These are phyloP conservation scores for Pseudomyrmex concolor DNA, from an alignment of 1,140 invertebrate genomes.

Conservation along the genomic window DNA sequence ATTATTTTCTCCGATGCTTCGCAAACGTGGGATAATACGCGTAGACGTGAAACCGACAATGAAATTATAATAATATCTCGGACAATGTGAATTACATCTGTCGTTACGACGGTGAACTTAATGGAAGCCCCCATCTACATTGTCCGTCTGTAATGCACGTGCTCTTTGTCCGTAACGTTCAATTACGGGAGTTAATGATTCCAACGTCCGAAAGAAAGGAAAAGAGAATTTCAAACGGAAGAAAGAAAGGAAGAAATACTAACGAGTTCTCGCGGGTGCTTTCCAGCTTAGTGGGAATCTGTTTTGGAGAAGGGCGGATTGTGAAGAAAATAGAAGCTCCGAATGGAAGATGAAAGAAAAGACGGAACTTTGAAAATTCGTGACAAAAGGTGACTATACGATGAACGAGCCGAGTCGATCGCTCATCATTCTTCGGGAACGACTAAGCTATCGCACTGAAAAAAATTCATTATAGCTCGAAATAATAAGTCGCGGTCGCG, in stretches of 20 bases:
- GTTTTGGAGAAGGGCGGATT: conserved; percentile 29
- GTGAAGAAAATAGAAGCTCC: conserved; percentile 17
- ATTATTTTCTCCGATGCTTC: conserved; percentile 20
- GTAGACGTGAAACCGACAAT: conserved; percentile 12
- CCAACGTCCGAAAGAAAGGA: conserved; percentile 33
- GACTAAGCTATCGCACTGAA: background rate
- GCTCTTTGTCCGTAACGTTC: conserved; percentile 50
- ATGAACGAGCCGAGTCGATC: conserved; percentile 19
- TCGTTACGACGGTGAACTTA: conserved; percentile 29
- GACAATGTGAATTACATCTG: conserved; percentile 17
- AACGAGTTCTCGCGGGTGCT: conserved; percentile 29
- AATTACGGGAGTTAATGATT: conserved; percentile 61
- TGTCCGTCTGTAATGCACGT: conserved; percentile 33
- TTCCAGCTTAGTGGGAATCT: conserved; percentile 29
- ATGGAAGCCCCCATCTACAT: conserved; percentile 23
- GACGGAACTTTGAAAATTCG: background rate
- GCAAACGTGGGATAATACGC: background rate
- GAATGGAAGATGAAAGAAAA: conserved; percentile 39
- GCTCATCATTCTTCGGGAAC: conserved; percentile 22
- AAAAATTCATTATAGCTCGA: background rate
- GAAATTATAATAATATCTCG: conserved; percentile 52
- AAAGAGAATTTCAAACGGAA: conserved; percentile 32
- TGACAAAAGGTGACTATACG: conserved; percentile 38
- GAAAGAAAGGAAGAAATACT: conserved; percentile 41
- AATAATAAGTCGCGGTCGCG: conserved; percentile 10